Evolutionary conservation across 1,140 invertebrate species (phyloP), one percentile per base, ranked within the genome.

Genomic region (Cydia amplana): DNA sequence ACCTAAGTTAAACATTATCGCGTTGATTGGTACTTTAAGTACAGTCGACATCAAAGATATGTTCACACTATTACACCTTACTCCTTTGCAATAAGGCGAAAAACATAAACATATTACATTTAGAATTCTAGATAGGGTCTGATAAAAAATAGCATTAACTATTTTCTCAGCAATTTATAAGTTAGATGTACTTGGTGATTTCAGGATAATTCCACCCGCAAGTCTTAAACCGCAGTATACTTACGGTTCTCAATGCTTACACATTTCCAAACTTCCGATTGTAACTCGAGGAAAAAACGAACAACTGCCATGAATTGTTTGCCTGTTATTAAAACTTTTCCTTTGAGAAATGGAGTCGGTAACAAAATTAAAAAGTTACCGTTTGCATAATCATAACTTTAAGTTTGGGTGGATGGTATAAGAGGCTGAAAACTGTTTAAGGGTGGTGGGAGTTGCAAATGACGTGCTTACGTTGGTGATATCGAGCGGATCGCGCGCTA

Each of bases 401-500:
- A 75, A 43, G 40, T 73, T 73, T 43, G 74, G 75, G 73, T 75
- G 25, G 73, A 76, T 79, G 73, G 74, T 75, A 70, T 77, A 79
- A 49, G 70, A 80, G 77, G 77, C 83, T 77, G 81, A 64, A 64
- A 76, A 76, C 79, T 81, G 82, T 86, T 84, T 85, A 79, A 80
- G 81, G 72, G 79, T 75, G 80, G 77, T 82, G 73, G 78, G 72
- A 83, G 85, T 80, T 85, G 83, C 81, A 88, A 90, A 90, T 84
- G 84, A 87, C 81, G 84, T 85, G 85, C 85, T 91, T 87, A 83
- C 81, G 81, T 80, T 78, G 76, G 79, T 82, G 82, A 84, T 89
- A 86, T 87, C 83, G 78, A 82, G 80, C 76, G 83, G 77, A 84
- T 85, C 83, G 77, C 76, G 78, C 78, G 74, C 80, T 89, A 88